These are phyloP conservation scores for Nannospalax galili DNA, from an alignment of 2,113 vertebrate species.

Conservation along the genomic window DNA sequence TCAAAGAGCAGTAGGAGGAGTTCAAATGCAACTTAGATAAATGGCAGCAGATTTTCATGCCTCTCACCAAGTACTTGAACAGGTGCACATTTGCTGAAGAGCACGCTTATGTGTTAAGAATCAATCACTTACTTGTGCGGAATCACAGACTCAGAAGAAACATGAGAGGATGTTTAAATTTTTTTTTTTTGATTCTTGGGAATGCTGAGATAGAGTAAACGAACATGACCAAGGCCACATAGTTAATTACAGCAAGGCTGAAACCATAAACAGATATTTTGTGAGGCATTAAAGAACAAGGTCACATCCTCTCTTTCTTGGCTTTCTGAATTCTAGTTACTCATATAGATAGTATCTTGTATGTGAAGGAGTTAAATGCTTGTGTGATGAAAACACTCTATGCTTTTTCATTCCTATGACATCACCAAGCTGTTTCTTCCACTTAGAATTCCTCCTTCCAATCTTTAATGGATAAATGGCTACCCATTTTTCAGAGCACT, in stretches of 20 bases:
- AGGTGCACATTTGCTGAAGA: neutral
- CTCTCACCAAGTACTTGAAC: constrained; percentile 4
- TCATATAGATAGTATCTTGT: neutral
- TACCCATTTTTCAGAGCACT: neutral
- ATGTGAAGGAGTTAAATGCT: neutral
- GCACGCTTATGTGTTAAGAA: neutral
- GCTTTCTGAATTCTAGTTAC: neutral
- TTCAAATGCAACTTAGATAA: neutral
- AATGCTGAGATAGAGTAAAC: neutral
- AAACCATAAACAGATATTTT: constrained; percentile 47
- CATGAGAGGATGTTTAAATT: neutral
- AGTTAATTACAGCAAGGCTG: neutral
- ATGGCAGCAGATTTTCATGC: constrained; percentile 20
- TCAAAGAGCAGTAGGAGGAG: neutral
- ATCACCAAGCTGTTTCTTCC: neutral
- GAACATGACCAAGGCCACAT: neutral
- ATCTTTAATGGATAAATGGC: constrained; percentile 22
- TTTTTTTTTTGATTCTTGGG: constrained; percentile 4
- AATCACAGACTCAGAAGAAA: constrained; percentile 33
- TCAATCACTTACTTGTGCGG: neutral
- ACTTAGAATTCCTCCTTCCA: neutral
- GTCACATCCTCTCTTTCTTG: neutral
- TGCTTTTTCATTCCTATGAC: neutral
- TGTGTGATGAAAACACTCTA: neutral
- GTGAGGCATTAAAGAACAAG: constrained; percentile 32